Conservation (phyloP, 2,113 vertebrate species). For the Callopanchax toddi region DNA sequence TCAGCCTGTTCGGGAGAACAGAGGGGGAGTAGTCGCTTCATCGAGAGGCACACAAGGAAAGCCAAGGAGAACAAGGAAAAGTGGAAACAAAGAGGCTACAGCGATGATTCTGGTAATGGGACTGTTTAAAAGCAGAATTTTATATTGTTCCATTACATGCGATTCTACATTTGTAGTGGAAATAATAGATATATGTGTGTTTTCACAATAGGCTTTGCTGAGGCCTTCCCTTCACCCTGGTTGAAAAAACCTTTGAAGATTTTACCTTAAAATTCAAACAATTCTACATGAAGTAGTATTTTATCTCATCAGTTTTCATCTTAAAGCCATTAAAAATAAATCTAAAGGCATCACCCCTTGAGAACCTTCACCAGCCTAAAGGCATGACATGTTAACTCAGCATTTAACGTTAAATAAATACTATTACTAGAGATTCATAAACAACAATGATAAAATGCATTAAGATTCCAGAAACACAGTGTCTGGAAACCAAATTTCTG, state of each 20-base stretch:
- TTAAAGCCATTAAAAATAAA: too few relatives aligned
- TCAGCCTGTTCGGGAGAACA: conserved; percentile 45
- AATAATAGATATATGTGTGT: conserved; percentile 2
- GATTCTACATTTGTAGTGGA: conserved; percentile 4
- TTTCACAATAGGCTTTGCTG: background rate
- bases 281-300: too few relatives aligned
- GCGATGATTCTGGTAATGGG: conserved; percentile 27
- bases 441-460: background rate
- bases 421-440: background rate
- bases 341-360: too few relatives aligned
- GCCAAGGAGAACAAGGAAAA: conserved; percentile 56
- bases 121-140: background rate
- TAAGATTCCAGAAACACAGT: background rate
- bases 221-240: background rate
- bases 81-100: conserved; percentile 33
- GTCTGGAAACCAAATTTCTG: conserved; percentile 12
- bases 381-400: too few relatives aligned
- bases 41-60: conserved; percentile 32
- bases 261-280: background rate
- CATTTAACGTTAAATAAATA: too few relatives aligned
- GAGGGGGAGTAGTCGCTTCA: conserved; percentile 28
- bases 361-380: too few relatives aligned
- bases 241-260: background rate
- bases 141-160: background rate
- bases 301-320: too few relatives aligned